phyloP scores from a whole-genome alignment of 2,888 invertebrate species.

The Apodemia zela region DNA sequence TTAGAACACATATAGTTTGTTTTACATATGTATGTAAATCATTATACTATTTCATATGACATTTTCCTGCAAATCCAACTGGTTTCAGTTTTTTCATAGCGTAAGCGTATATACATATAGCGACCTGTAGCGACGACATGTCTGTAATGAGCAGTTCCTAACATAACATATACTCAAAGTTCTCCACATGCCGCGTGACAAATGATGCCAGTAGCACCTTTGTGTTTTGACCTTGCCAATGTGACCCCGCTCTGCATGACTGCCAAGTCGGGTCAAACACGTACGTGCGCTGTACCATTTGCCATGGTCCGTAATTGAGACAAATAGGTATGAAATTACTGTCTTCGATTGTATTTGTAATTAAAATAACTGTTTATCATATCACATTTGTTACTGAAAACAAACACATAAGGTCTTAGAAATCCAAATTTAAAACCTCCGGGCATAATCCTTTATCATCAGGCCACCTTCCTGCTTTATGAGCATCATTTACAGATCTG shows the following conservation, averaged over 20 bases:
- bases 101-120: too few relatives aligned
- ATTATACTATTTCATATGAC: too few relatives aligned
- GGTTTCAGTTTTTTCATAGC: background rate
- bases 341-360: background rate
- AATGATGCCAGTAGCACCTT: slow-evolving; percentile 45
- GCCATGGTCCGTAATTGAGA: slow-evolving; percentile 3
- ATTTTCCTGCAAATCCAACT: too few relatives aligned
- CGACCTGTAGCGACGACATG: background rate
- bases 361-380: background rate
- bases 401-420: background rate
- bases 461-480: too few relatives aligned
- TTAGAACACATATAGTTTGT: too few relatives aligned
- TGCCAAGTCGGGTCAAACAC: slow-evolving; percentile 7
- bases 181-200: slow-evolving; percentile 32
- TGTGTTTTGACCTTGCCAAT: slow-evolving; percentile 40
- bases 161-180: background rate
- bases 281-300: background rate
- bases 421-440: too few relatives aligned
- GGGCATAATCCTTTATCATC: too few relatives aligned
- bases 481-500: too few relatives aligned
- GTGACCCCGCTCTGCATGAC: slow-evolving; percentile 34
- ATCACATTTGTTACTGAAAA: background rate
- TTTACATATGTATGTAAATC: too few relatives aligned
- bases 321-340: background rate
- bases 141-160: background rate